Conservation (phyloP, 2,888 invertebrate species). For the Blomia tropicalis region DNA sequence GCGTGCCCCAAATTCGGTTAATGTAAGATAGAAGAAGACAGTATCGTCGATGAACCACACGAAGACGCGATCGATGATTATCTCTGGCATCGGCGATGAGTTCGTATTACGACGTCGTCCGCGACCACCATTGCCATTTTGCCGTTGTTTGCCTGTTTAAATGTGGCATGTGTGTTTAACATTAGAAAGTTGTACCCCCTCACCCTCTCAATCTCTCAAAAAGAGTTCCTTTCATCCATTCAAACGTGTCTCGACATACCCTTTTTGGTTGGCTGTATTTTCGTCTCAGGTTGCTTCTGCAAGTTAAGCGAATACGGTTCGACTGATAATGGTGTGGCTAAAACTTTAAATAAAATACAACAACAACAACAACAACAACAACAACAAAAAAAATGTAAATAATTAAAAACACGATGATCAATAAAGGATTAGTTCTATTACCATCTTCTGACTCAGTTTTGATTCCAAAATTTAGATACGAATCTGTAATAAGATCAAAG, state of each 20-base stretch:
- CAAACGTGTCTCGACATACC: no score
- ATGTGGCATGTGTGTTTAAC: not conserved
- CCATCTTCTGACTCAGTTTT: not conserved
- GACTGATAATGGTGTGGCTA: not conserved
- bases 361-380: no score
- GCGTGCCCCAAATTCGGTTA: not conserved
- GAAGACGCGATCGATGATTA: not conserved
- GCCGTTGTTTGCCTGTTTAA: not conserved
- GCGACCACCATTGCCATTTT: not conserved
- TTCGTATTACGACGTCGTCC: not conserved
- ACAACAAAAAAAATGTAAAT: no score
- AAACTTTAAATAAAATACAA: not conserved
- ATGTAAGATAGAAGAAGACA: not conserved
- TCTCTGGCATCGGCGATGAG: slow-evolving; percentile 2
- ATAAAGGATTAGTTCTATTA: not conserved
- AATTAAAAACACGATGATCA: not conserved
- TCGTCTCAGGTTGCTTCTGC: not conserved
- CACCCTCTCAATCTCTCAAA: no score
- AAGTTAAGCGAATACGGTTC: not conserved
- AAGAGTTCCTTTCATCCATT: not conserved
- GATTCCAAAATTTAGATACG: not conserved
- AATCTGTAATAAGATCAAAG: not conserved
- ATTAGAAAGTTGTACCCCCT: not conserved
- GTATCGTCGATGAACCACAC: slow-evolving; percentile 13
- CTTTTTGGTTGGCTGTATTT: not conserved